Evolutionary conservation across 2,888 invertebrate species (phyloP).

Genomic region (Machimus rusticus): DNA sequence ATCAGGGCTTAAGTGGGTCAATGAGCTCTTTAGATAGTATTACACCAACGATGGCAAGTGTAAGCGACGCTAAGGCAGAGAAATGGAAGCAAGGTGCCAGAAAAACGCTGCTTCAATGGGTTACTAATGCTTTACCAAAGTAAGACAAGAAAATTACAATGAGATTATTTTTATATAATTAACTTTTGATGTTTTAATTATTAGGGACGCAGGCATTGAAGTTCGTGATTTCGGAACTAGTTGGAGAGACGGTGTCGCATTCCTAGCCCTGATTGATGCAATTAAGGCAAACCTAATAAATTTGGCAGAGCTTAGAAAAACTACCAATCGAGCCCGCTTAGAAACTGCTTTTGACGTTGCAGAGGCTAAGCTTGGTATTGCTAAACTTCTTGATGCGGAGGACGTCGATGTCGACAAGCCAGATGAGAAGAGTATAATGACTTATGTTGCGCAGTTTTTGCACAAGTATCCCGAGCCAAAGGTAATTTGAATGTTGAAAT

Average conservation of each 20-base stretch:
- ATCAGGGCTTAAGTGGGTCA: constrained; percentile 79
- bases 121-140: constrained; percentile 88
- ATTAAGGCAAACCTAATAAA: constrained; percentile 93
- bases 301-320: constrained; percentile 79
- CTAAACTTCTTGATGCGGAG: constrained; percentile 90
- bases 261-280: constrained; percentile 93
- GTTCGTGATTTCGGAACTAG: constrained; percentile 94
- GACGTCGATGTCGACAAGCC: constrained; percentile 96
- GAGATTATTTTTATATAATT: not conserved
- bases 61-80: constrained; percentile 67
- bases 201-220: constrained; percentile 84
- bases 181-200: constrained; percentile 45
- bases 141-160: constrained; percentile 59
- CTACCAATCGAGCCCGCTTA: constrained; percentile 81
- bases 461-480: constrained; percentile 93
- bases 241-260: constrained; percentile 96
- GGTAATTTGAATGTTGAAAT: constrained; percentile 57
- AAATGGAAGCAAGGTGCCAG: constrained; percentile 89
- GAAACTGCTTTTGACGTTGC: constrained; percentile 95
- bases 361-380: constrained; percentile 89
- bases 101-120: constrained; percentile 93
- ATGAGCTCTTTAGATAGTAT: constrained; percentile 84
- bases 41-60: constrained; percentile 68
- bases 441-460: constrained; percentile 96
- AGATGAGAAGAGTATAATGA: constrained; percentile 98